Base-by-base conservation (phyloP, 2,113 vertebrate species). In the Loxodonta africana region DNA sequence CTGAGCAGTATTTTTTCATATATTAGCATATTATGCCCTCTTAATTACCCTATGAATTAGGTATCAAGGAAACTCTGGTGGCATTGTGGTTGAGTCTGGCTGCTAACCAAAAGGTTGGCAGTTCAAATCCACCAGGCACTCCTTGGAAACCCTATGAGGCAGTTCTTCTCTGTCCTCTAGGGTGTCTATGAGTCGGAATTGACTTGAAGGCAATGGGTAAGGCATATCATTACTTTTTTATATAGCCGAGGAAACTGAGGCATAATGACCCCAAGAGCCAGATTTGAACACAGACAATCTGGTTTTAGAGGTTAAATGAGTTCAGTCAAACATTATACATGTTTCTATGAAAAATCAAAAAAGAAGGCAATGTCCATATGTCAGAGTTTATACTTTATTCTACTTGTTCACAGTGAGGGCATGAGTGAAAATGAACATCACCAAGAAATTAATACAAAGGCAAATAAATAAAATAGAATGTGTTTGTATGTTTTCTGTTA, bases 1-100 rank as follows among this genome's bases (percentile, higher is more conserved):
- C 30, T 28, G 33, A 69, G 1, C 69, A 21, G n/a, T 33, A 51
- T 30, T 95, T 76, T 96, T 96, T 95, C 62, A 83, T 74, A 74
- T 88, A 41, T 83, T 76, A 93, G 20, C 37, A 87, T 53, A 74
- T 0, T n/a, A 6, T 76, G 0, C 1, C 5, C 60, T 81, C 14
- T 57, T 84, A 9, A 57, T 82, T 33, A 84, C 23, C 28, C 41
- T 28, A 7, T 41, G 26, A 53, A 0, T 25, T 85, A 41, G 8
- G 44, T 57, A 60, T 63, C 17, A 37, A 57, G 53, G 53, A 57
- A 57, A 57, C 53, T 14, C 53, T 57, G 15, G 12, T 57, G 53
- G 53, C 15, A 12, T 57, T 15, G 15, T 57, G 53, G 15, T 57
- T 57, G 53, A 57, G 15, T 57, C 15, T 12, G 11, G 15, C 11